A percentile compares a stretch with the other conserved stretches of the same genome.
Evolutionary conservation across 1,140 invertebrate species (phyloP).

Genomic region (Patella vulgata): DNA sequence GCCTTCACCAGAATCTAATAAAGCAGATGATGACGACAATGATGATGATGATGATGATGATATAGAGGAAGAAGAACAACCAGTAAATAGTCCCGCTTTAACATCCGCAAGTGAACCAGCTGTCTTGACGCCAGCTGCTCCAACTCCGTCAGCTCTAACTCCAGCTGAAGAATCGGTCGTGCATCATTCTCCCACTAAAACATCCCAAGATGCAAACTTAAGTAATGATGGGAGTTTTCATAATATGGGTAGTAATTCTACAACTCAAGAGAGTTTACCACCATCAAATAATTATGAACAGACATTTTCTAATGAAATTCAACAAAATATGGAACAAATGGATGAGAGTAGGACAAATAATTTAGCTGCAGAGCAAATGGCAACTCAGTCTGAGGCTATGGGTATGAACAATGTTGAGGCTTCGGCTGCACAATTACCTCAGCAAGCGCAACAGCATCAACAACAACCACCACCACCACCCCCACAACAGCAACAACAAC

Average conservation of each 20-base stretch:
- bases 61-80: conserved; percentile 31
- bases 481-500: conserved; percentile 12
- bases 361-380: conserved; percentile 12
- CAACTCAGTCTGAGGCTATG: conserved; percentile 10
- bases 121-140: too few relatives aligned
- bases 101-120: too few relatives aligned
- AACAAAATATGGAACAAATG: conserved; percentile 49
- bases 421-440: not conserved
- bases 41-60: conserved; percentile 7
- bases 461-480: not conserved
- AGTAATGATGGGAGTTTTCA: conserved; percentile 49
- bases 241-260: conserved; percentile 41
- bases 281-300: conserved; percentile 40
- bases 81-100: too few relatives aligned
- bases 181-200: not conserved
- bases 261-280: conserved; percentile 17
- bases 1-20: not conserved
- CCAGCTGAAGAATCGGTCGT: too few relatives aligned
- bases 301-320: conserved; percentile 40
- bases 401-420: conserved; percentile 12
- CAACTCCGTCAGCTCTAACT: too few relatives aligned
- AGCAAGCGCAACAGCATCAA: not conserved
- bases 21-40: not conserved
- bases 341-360: conserved; percentile 29
- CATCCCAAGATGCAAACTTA: conserved; percentile 43